A percentile compares a stretch with the other conserved stretches of the same genome.
Evolutionary conservation across 2,113 vertebrate species (phyloP).

Genomic region (Petaurus breviceps): DNA sequence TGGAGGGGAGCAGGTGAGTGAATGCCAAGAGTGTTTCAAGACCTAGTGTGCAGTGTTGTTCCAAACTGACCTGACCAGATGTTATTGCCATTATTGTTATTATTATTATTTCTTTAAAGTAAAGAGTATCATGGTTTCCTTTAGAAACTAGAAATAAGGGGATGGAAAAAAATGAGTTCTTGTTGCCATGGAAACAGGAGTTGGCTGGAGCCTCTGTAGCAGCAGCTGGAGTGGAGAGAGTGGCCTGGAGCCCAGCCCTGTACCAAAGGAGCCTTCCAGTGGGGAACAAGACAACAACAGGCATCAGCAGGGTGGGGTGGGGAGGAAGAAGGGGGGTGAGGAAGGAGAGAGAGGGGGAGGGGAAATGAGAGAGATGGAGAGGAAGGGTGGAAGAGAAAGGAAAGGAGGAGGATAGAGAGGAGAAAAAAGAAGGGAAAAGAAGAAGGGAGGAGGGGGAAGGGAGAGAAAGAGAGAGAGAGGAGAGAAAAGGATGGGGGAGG

Average conservation of each 20-base stretch:
- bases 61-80: conserved; percentile 16
- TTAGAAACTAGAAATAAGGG: conserved; percentile 69
- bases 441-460: too few relatives aligned
- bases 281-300: conserved; percentile 18
- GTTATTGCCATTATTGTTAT: conserved; percentile 24
- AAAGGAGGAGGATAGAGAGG: not conserved
- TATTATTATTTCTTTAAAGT: not conserved
- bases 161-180: conserved; percentile 62
- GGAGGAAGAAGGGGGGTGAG: not conserved
- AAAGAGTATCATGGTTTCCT: conserved; percentile 53
- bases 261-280: conserved; percentile 63
- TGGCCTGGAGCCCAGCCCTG: conserved; percentile 58
- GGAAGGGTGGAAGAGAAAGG: not conserved
- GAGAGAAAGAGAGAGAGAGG: not conserved
- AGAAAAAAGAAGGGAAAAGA: not conserved
- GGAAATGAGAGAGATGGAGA: not conserved
- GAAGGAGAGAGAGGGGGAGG: not conserved
- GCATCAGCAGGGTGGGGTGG: not conserved
- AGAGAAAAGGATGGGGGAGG: not conserved
- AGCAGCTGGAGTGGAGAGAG: conserved; percentile 66
- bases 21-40: not conserved
- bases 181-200: conserved; percentile 75
- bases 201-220: conserved; percentile 56
- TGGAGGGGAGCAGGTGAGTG: not conserved
- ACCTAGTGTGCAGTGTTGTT: not conserved